Evolutionary conservation across 1,140 invertebrate species (phyloP), one percentile per base, ranked within the genome.

Genomic region (Ceratina japonica): DNA sequence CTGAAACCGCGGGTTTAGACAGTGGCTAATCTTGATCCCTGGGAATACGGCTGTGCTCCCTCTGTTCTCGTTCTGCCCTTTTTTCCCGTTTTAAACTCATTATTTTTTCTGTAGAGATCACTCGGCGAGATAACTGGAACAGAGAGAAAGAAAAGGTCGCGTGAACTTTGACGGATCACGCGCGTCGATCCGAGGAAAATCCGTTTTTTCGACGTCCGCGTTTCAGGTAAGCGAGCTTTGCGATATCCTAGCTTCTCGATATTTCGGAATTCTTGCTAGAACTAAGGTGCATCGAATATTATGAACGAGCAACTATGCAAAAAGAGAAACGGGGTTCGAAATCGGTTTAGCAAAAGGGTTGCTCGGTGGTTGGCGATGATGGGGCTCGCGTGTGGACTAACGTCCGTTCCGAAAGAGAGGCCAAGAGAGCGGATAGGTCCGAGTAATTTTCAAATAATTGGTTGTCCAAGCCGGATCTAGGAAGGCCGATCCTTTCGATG

Each of bases 401-500:
- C 77, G 84, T 87, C 82, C 63, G 87, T 86, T 83, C 64, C 71
- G 75, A 81, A 86, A 86, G 83, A 84, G 81, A 86, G 81, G 76
- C 82, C 44, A 83, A 83, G 83, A 79, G 84, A 70, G 70, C 80
- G 65, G 70, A 85, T 85, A 83, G 82, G 80, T 81, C 61, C 84
- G 72, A 81, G 83, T 81, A 87, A 88, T 88, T 88, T 87, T 82
- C 75, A 62, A 83, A 87, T 88, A 88, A 88, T 88, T 85, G 76
- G 75, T 85, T 65, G 72, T 83, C 69, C 78, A 86, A 37, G 68
- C 70, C 72, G 76, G 73, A 71, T 73, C 73, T 80, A 76, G 76
- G 74, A 87, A 78, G 70, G 69, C 70, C 70, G 81, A 79, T 86
- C 81, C 73, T 82, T 83, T 71, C 69, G 69, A 74, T 74, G 73